phyloP scores from a whole-genome alignment of 2,113 vertebrate genomes.

The Tupaia tana region DNA sequence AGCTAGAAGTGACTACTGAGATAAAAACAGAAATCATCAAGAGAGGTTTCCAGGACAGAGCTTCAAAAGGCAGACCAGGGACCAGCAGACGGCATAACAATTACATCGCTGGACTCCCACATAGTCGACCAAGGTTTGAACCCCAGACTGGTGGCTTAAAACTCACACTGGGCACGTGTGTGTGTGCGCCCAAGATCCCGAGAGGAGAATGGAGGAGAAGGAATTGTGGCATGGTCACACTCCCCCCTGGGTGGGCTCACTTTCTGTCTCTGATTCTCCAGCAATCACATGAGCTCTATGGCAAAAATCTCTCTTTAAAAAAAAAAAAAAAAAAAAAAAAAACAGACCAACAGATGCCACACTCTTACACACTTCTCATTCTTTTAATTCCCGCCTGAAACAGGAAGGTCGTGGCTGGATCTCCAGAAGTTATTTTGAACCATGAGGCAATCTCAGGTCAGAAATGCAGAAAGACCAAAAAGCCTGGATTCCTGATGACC shows the following conservation, averaged over 20 bases:
- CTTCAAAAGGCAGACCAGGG: constrained; percentile 18
- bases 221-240: no score
- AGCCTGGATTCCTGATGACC: constrained; percentile 8
- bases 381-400: constrained; percentile 47
- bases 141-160: no score
- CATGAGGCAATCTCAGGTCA: neutral
- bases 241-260: no score
- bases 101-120: no score
- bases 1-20: constrained; percentile 36
- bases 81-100: no score
- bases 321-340: neutral
- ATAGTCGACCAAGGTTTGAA: no score
- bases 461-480: neutral
- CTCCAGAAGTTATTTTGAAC: neutral
- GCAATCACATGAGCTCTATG: no score
- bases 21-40: constrained; percentile 47
- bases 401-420: neutral
- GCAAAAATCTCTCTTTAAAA: no score
- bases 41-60: constrained; percentile 41
- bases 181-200: no score
- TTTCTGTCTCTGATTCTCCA: no score
- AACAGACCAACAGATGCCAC: constrained; percentile 9
- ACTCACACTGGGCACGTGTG: no score
- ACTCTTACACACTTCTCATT: neutral
- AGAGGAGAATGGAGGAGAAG: no score